Base-by-base conservation (phyloP, 2,888 invertebrate genomes). In the Diplolepis rosae region DNA sequence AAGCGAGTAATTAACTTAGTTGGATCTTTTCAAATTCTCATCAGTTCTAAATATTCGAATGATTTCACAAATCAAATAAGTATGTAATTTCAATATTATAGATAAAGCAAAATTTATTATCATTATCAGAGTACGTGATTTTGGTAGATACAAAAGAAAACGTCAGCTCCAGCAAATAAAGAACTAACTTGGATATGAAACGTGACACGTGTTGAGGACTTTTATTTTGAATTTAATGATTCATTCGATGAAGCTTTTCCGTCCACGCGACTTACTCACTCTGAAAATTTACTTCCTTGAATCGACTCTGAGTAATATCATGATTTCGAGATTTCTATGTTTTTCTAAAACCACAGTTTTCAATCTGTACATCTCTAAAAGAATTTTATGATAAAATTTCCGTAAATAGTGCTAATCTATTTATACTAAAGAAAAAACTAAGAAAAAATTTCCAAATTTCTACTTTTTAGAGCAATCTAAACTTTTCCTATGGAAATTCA, bases 171-270 rank as follows among this genome's bases (percentile, higher is more conserved):
- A 6, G 32, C 13, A 35, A 56, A 56, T 35, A 56, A 32, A 18
- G 35, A 32, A 13, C 22, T 24, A 61, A 56, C 22, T 24, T 39
- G 1, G 15, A 42, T 50, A 22, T 18, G 35, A 56, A 56, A 39
- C 61, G n/a, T 61, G 61, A 39, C 61, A n/a, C n/a, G n/a, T 61
- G 22, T 13, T 61, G n/a, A 39, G 3, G 39, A 61, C 39, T 22
- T n/a, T n/a, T n/a, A n/a, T n/a, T n/a, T 22, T 45, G n/a, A 18
- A 45, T 42, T 7, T 15, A 30, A 52, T 54, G 54, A 54, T 54
- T 54, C 54, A 54, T 30, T 32, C 30, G 30, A 54, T 54, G 15
- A 54, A 32, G 54, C 32, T 61, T 24, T 61, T 24, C 61, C 13
- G 61, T 35, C 24, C n/a, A 39, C 35, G 35, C 35, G 35, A 18